Conservation (phyloP, 1,140 invertebrate genomes). For the Zaprionus capensis region DNA sequence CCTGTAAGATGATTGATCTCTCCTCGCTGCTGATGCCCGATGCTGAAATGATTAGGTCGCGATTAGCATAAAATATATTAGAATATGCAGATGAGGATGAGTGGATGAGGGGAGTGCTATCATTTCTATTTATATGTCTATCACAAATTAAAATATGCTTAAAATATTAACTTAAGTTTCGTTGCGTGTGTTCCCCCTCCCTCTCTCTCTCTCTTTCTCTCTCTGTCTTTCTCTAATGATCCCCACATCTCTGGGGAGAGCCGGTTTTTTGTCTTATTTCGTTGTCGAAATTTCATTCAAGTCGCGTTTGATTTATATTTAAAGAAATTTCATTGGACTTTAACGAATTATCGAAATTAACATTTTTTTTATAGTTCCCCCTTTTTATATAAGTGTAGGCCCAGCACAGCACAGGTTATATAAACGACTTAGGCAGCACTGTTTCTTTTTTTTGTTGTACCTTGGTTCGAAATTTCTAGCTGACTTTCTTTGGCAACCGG, state of each 20-base stretch:
- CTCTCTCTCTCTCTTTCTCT: not conserved
- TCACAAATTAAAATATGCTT: slow-evolving; percentile 62
- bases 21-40: slow-evolving; percentile 89
- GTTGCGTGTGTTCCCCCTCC: slow-evolving; percentile 7
- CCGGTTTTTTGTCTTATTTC: slow-evolving; percentile 64
- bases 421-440: not conserved
- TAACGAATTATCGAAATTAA: slow-evolving; percentile 43
- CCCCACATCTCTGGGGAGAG: slow-evolving; percentile 28
- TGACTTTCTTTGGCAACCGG: slow-evolving; percentile 8
- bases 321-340: slow-evolving; percentile 47
- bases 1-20: slow-evolving; percentile 90
- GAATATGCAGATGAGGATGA: slow-evolving; percentile 51
- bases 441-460: too few species aligned
- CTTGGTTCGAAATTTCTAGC: not conserved
- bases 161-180: slow-evolving; percentile 43
- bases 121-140: slow-evolving; percentile 72
- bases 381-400: slow-evolving; percentile 50
- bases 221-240: slow-evolving; percentile 28
- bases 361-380: slow-evolving; percentile 37
- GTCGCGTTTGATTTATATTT: slow-evolving; percentile 39
- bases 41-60: slow-evolving; percentile 78
- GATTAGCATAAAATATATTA: slow-evolving; percentile 72
- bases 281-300: slow-evolving; percentile 53
- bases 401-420: not conserved
- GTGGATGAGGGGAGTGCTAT: slow-evolving; percentile 45